Base-by-base conservation (phyloP, 2,797 vertebrate species). In the Uromys caudimaculatus region DNA sequence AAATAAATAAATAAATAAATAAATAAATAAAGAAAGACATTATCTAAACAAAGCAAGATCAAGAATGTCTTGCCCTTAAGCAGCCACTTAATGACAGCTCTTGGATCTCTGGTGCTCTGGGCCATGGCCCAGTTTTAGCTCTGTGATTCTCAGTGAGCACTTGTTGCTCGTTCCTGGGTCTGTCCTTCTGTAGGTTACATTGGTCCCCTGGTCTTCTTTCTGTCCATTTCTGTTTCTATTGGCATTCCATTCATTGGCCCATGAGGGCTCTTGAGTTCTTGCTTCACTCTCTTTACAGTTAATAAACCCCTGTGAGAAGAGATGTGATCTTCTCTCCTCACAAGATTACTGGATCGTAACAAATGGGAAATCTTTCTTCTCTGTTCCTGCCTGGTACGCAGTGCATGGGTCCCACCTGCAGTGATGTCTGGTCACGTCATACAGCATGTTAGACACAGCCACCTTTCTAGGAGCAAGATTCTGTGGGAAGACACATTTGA, bases 351-450 rank as follows among this genome's bases (percentile, higher is more conserved):
- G 4, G 75, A 89, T 83, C 44, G 50, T 95, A 44, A 13, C 3
- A 78, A 60, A 75, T 19, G 75, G 58, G 35, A 76, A 75, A 52
- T 83, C 17, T 92, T 86, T 82, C 77, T 85, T 90, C 87, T 90
- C 5, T 2, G 24, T 32, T 44, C 64, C 29, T 17, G 91, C 29
- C 1, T 19, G 41, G 64, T 75, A 29, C 67, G 32, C 11, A 60
- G 24, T 3, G 9, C 23, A 38, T n/a, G n/a, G 32, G 6, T 60
- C 64, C 4, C 32, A 29, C 19, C 16, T 0, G 1, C 8, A 16
- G 54, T 44, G 77, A 38, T 14, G 24, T 27, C 83, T n/a, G 35
- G n/a, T 41, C n/a, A 58, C 32, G 50, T 81, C n/a, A 62, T 52
- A 21, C 3, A 38, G 73, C 78, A 67, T 9, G 6, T 77, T 54